phyloP scores from a whole-genome alignment of 37 sponge, comb jelly and placozoan species.

The Halichondria panicea region DNA sequence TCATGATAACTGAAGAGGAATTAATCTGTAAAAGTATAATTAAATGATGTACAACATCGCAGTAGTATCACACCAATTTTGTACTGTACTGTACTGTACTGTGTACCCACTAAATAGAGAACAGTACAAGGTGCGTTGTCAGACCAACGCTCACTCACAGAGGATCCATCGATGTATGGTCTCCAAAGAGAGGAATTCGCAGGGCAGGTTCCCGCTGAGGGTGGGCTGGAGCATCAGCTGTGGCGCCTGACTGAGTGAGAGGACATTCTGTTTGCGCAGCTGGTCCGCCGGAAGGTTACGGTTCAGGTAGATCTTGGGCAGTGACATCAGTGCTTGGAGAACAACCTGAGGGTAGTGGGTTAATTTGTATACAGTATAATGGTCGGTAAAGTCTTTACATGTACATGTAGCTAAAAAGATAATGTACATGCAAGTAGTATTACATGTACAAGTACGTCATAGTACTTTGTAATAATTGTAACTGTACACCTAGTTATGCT shows the following conservation, averaged over 20 bases:
- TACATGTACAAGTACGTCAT: too few species aligned
- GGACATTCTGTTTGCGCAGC: slow-evolving; percentile 47
- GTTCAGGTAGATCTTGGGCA: slow-evolving; percentile 49
- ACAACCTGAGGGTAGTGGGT: slow-evolving; percentile 48
- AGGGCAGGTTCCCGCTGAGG: slow-evolving; percentile 69
- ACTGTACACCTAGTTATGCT: too few species aligned
- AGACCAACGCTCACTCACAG: slow-evolving; percentile 33
- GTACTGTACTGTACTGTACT: not conserved
- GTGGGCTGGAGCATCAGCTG: slow-evolving; percentile 71
- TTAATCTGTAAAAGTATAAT: too few species aligned
- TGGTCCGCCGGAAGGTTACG: slow-evolving; percentile 82
- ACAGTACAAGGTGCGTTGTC: too few species aligned
- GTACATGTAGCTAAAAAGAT: not conserved
- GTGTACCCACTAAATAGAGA: too few species aligned
- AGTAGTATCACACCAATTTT: not conserved
- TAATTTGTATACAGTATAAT: not conserved
- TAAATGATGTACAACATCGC: too few species aligned
- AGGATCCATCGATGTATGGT: slow-evolving; percentile 87
- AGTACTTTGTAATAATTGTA: too few species aligned
- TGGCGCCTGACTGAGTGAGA: slow-evolving; percentile 60
- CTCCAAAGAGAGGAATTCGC: slow-evolving; percentile 84
- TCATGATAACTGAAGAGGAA: too few species aligned
- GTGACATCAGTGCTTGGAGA: slow-evolving; percentile 74
- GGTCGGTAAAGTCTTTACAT: not conserved
- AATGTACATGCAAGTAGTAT: too few species aligned